A percentile compares a stretch with the other conserved stretches of the same genome.
Evolutionary conservation across 2,113 vertebrate genomes (phyloP).

Genomic region (Nibea coibor): DNA sequence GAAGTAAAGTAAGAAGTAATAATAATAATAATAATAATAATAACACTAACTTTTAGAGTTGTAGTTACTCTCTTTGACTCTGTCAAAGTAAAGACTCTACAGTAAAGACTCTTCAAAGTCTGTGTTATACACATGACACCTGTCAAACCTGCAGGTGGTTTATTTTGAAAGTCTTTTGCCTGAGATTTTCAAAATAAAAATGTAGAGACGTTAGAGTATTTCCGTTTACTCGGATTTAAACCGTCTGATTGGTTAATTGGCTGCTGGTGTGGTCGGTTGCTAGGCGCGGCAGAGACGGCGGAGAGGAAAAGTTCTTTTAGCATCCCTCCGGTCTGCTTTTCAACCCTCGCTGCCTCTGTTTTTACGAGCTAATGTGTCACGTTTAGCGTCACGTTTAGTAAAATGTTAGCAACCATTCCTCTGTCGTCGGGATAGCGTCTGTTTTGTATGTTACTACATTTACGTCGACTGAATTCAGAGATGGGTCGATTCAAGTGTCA

Average conservation of each 20-base stretch:
- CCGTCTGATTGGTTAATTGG: neutral
- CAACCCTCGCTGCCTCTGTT: neutral
- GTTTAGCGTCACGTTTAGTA: too few species aligned
- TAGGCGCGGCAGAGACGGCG: neutral
- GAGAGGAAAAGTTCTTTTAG: neutral
- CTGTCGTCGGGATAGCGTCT: neutral
- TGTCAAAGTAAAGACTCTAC: neutral
- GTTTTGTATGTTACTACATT: neutral
- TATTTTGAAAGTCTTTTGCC: neutral
- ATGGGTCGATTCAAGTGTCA: constrained; percentile 47
- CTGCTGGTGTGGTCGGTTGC: constrained; percentile 54
- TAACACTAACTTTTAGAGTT: neutral
- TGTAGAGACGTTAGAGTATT: neutral
- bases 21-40: too few species aligned
- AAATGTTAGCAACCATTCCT: too few species aligned
- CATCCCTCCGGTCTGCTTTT: neutral
- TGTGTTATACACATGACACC: neutral
- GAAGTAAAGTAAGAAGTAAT: neutral
- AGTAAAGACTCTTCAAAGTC: neutral
- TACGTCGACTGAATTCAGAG: neutral
- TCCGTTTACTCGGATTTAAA: too few species aligned
- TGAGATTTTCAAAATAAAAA: constrained; percentile 13
- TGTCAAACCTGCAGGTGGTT: neutral
- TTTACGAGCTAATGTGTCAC: neutral
- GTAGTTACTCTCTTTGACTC: neutral